These are phyloP conservation scores for Stictocephala bisonia DNA, from an alignment of 2,888 invertebrate genomes.

Conservation along the genomic window DNA sequence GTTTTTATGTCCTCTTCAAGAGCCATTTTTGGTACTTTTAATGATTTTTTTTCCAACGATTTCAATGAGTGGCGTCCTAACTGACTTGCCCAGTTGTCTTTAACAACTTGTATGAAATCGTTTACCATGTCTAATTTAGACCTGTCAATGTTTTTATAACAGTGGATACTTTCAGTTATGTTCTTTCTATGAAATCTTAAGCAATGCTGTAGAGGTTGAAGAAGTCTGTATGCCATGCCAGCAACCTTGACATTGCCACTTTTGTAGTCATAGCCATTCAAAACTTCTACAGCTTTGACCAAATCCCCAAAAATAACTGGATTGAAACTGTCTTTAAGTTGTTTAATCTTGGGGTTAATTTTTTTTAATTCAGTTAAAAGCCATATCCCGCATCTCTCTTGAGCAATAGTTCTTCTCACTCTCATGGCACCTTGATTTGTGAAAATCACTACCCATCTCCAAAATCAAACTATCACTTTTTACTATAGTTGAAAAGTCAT, in stretches of 20 bases:
- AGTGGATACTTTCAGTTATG: background rate
- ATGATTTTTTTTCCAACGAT: background rate
- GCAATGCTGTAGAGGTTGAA: conserved; percentile 11
- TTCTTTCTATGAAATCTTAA: background rate
- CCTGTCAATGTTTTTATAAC: background rate
- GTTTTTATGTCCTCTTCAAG: background rate
- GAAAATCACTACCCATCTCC: conserved; percentile 3
- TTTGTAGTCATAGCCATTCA: background rate
- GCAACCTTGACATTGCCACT: background rate
- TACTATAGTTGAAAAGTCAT: background rate
- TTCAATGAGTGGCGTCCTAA: background rate
- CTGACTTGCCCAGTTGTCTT: conserved; percentile 1
- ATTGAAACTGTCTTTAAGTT: background rate
- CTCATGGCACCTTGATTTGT: background rate
- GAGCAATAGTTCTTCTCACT: background rate
- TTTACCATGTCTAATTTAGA: background rate
- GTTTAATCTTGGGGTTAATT: background rate
- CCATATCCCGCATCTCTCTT: background rate
- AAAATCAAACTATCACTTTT: background rate
- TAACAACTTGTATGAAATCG: background rate
- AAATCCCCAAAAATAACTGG: background rate
- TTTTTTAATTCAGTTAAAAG: background rate
- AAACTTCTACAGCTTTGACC: background rate
- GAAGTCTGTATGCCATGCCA: background rate
- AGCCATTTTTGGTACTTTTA: background rate